Base-by-base conservation (phyloP, 1,140 invertebrate genomes). In the Tenebrio molitor region DNA sequence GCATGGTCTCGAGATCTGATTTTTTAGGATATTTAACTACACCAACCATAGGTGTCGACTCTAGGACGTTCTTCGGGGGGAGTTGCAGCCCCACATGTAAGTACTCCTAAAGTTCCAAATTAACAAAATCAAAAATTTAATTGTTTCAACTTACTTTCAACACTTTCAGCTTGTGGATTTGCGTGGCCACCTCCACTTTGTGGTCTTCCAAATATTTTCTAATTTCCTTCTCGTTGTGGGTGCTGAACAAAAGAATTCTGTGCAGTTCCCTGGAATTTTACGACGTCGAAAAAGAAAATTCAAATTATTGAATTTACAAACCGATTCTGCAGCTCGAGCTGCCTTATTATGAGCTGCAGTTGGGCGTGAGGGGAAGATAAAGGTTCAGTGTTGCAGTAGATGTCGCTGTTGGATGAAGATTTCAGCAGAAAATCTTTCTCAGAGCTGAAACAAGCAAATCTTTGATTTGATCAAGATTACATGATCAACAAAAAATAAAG, bases 241-340 rank as follows among this genome's bases (percentile, higher is more conserved):
- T 77, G 33, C 73, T 75, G 19, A 75, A 74, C 8, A 74, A 72
- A 8, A 81, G 36, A 17, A 82, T 75, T 67, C 76, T 74, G 39
- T 82, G 81, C 14, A 83, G 66, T 62, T 82, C 78, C 63, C 81
- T 79, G 58, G 63, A 72, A 69, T 2, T 39, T 39, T 2, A 12
- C 12, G 36, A 0, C 8, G 25, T 36, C 72, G 62, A 69, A 39
- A 46, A 58, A 66, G 16, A 23, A 29, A 69, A 25, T 42, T 23
- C 10, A 69, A 62, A 33, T 41, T 17, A 63, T 62, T 29, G 14
- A 17, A 41, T 16, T 53, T 14, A 81, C 81, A 75, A 79, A 88
- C 88, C 81, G 85, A 76, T 89, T 89, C 80, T 90, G 88, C 53
- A 84, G 81, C 81, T 90, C 89, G 53, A 91, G 80, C 69, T 89